Evolutionary conservation across 2,797 vertebrate species (phyloP), one percentile per base, ranked within the genome.

Genomic region (Tadarida brasiliensis): DNA sequence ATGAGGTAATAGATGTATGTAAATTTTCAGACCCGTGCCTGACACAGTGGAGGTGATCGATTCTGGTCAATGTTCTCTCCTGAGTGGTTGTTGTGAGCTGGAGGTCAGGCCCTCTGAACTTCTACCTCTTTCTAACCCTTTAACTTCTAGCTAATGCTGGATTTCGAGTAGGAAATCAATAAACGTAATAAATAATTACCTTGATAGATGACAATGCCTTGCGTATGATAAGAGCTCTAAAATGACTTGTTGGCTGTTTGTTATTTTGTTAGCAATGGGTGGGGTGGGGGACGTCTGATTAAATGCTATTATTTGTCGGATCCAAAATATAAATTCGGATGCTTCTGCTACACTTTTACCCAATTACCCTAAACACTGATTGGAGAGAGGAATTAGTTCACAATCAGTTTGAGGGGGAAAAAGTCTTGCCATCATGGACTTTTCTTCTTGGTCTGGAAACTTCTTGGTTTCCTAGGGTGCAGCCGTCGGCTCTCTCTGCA

Each of bases 371-470:
- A 85, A 97, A 96, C 1, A 7, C 56, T 35, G 73, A 77, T 33
- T 49, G 83, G 44, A 82, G 71, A 85, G 59, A 68, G 81, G 61
- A 96, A 91, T 94, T 89, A 35, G 74, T 56, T 81, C 86, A 90
- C 39, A 90, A 74, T 71, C 22, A 63, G 82, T 74, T 35, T 91
- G 87, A 39, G 49, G 76, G 22, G 7, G 51, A 89, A 65, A 92
- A 76, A 35, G 35, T 95, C 73, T 81, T 85, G 47, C 57, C 71
- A 84, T 74, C 59, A 39, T 16, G 19, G 89, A 91, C 91, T 94
- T 97, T 94, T 92, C 70, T 94, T 63, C 61, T 94, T 82, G 39
- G 73, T 95, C 70, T 89, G 81, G 88, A 97, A 96, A 97, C 94
- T 95, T 95, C 83, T 96, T 91, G 83, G 94, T 95, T 95, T 96